phyloP scores from a whole-genome alignment of 2,797 vertebrate genomes.

The Gymnocypris eckloni region DNA sequence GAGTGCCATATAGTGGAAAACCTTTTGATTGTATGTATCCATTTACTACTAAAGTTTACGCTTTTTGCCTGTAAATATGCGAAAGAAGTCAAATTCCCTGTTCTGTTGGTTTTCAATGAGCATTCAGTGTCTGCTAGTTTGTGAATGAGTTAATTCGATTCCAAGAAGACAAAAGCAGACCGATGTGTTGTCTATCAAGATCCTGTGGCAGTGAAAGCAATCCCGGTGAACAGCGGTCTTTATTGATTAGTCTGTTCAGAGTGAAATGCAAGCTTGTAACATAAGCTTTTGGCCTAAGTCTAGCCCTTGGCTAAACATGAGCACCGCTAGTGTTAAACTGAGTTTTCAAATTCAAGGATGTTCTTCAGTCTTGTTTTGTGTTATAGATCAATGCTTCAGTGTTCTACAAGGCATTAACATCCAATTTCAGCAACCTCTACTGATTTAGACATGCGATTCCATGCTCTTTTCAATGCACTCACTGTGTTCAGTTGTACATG shows the following conservation, averaged over 20 bases:
- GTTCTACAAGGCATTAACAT: slow-evolving; percentile 7
- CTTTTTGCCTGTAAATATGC: not conserved
- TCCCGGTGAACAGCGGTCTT: slow-evolving; percentile 2
- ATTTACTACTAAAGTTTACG: not conserved
- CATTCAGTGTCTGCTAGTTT: not conserved
- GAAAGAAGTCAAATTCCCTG: not conserved
- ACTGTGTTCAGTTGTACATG: not conserved
- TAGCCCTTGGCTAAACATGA: slow-evolving; percentile 42
- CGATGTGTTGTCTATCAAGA: slow-evolving; percentile 14
- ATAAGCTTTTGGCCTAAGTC: slow-evolving; percentile 39
- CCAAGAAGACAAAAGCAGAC: not conserved
- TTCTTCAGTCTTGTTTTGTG: slow-evolving; percentile 4
- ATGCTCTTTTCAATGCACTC: not conserved
- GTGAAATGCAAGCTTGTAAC: slow-evolving; percentile 46
- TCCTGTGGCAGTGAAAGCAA: slow-evolving; percentile 28
- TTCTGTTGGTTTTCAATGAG: not conserved
- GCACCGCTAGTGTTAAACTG: slow-evolving; percentile 8
- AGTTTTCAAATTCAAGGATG: slow-evolving; percentile 5
- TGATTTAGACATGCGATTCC: not conserved
- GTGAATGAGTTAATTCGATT: slow-evolving; percentile 18
- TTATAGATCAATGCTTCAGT: not conserved
- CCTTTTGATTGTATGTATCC: not conserved
- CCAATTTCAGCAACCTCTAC: not conserved
- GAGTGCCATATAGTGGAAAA: not conserved
- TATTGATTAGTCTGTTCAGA: slow-evolving; percentile 46